Base-by-base conservation (phyloP, 1,140 invertebrate species). In the Eupristina koningsbergeri region DNA sequence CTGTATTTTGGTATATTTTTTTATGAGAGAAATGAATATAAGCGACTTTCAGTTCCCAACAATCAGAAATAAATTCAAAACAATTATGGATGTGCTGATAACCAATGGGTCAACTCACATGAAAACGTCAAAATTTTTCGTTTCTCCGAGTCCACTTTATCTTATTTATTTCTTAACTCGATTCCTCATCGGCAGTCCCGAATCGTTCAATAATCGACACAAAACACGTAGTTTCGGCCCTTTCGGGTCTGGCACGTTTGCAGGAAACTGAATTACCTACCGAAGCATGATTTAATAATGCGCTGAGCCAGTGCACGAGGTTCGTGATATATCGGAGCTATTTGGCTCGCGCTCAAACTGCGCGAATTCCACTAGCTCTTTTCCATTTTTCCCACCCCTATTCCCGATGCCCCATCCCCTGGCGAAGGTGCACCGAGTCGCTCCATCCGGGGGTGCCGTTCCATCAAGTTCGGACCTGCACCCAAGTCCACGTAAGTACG, bases 241-340 rank as follows among this genome's bases (percentile, higher is more conserved):
- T 41, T 31, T 22, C n/a, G 34, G 8, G n/a, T 84, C 64, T 83
- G 81, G 82, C 86, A 85, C 84, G 87, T 87, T 88, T 86, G 84
- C 86, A 84, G 87, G 87, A 89, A 90, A 89, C 88, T 89, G 89
- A 89, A 89, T 90, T 90, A 88, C 89, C 89, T 87, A 89, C 88
- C 88, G 87, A 87, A 86, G 86, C 85, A 88, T 90, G 89, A 90
- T 90, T 90, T 89, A 89, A 90, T 90, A 89, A 89, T 88, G 73
- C 73, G 47, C 7, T 53, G 3, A 67, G 29, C 15, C 5, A 58
- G 64, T 22, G 3, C 29, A 39, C n/a, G 41, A 22, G 47, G 22
- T 8, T 5, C 80, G 86, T 88, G 88, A 90, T 89, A 88, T 89
- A 89, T 88, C 86, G 86, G 15, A 61, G 85, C 86, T 88, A 90